Conservation (phyloP, 2,888 invertebrate genomes). For the Nymphalis urticae region DNA sequence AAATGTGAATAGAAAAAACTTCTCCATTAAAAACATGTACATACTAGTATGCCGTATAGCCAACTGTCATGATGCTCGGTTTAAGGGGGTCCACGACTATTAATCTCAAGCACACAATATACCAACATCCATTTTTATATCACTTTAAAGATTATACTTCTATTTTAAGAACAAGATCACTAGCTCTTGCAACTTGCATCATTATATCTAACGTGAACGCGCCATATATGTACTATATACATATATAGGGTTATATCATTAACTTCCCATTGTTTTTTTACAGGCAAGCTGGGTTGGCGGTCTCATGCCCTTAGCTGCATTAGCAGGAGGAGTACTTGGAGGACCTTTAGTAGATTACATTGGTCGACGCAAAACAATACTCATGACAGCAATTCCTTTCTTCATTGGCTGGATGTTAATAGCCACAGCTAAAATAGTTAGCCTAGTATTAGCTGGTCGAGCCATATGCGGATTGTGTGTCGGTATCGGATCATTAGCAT, state of each 20-base stretch:
- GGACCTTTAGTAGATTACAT: slow-evolving; percentile 92
- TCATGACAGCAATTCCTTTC: slow-evolving; percentile 90
- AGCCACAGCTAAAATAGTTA: slow-evolving; percentile 86
- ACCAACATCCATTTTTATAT: no score
- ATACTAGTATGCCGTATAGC: no score
- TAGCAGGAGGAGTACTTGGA: slow-evolving; percentile 90
- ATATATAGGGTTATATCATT: not conserved
- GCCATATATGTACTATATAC: no score
- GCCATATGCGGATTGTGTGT: slow-evolving; percentile 93
- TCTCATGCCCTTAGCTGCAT: slow-evolving; percentile 93
- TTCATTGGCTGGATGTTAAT: slow-evolving; percentile 92
- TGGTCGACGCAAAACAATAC: slow-evolving; percentile 91
- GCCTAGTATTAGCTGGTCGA: slow-evolving; percentile 89
- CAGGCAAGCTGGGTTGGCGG: slow-evolving; percentile 95
- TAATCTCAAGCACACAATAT: no score
- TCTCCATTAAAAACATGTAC: no score
- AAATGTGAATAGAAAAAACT: no score
- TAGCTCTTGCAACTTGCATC: no score
- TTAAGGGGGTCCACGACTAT: no score
- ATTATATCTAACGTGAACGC: no score
- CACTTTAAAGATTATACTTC: no score
- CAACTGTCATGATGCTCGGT: no score
- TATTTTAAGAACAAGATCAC: no score
- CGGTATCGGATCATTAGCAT: slow-evolving; percentile 91
- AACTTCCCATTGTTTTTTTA: slow-evolving; percentile 29